Evolutionary conservation across 2,113 vertebrate species (phyloP).

Genomic region (Hemicordylus capensis): DNA sequence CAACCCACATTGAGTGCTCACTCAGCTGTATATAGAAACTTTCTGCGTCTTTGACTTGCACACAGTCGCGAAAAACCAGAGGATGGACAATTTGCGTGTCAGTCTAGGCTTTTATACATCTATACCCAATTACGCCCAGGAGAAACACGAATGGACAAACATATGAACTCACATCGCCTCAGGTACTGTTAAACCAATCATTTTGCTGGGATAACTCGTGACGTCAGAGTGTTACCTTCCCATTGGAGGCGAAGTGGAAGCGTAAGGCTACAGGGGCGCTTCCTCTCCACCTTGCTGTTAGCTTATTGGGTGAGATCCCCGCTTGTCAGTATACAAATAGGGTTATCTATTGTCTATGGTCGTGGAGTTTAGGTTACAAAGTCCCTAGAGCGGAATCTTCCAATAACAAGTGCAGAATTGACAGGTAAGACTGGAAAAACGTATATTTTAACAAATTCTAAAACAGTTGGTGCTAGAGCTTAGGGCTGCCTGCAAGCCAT

Average conservation of each 20-base stretch:
- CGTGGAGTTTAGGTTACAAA: background rate
- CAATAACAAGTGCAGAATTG: too few relatives aligned
- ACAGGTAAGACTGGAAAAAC: background rate
- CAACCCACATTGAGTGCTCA: too few relatives aligned
- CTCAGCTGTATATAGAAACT: too few relatives aligned
- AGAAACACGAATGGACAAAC: too few relatives aligned
- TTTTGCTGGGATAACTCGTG: background rate
- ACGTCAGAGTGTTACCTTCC: background rate
- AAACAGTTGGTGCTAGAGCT: too few relatives aligned
- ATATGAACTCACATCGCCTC: background rate
- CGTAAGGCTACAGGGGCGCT: background rate
- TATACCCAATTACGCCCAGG: background rate
- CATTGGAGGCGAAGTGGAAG: accelerated
- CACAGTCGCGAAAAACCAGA: too few relatives aligned
- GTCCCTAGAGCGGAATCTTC: accelerated
- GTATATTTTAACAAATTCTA: too few relatives aligned
- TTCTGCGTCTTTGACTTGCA: too few relatives aligned
- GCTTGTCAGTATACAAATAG: accelerated
- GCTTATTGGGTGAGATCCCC: background rate
- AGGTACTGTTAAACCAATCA: background rate
- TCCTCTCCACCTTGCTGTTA: accelerated
- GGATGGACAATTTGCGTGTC: too few relatives aligned
- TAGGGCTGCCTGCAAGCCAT: too few relatives aligned
- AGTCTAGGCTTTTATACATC: too few relatives aligned
- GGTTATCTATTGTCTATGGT: too few relatives aligned